Evolutionary conservation across 2,888 invertebrate genomes (phyloP).

Genomic region (Polydrusus tereticollis): DNA sequence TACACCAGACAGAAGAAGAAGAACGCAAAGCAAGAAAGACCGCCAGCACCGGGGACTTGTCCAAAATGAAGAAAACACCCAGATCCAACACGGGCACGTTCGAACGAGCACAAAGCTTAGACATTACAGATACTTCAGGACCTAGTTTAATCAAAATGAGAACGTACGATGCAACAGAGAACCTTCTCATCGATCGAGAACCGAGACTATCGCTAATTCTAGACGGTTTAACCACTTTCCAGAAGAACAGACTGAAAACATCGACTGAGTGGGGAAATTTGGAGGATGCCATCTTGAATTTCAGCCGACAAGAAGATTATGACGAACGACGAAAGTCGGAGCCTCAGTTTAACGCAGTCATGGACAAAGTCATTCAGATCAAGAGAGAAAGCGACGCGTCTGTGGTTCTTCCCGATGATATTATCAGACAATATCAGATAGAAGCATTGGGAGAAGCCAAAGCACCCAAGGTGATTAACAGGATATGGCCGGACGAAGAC

Average conservation of each 20-base stretch:
- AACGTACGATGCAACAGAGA: slow-evolving; percentile 56
- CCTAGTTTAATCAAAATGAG: slow-evolving; percentile 45
- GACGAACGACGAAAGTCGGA: slow-evolving; percentile 42
- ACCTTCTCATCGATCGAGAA: slow-evolving; percentile 69
- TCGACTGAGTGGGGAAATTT: slow-evolving; percentile 82
- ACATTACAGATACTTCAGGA: slow-evolving; percentile 73
- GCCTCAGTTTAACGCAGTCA: slow-evolving; percentile 62
- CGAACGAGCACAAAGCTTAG: slow-evolving; percentile 85
- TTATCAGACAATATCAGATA: slow-evolving; percentile 37
- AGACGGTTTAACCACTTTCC: slow-evolving; percentile 78
- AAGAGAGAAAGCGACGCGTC: slow-evolving; percentile 57
- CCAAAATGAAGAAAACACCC: slow-evolving; percentile 71
- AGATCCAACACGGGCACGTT: slow-evolving; percentile 70
- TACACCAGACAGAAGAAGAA: slow-evolving; percentile 78
- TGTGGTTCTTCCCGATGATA: slow-evolving; percentile 38
- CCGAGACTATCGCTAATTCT: slow-evolving; percentile 73
- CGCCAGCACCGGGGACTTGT: slow-evolving; percentile 83
- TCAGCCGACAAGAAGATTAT: slow-evolving; percentile 60
- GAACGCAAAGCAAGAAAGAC: slow-evolving; percentile 78
- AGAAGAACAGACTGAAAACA: slow-evolving; percentile 78
- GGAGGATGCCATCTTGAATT: slow-evolving; percentile 79
- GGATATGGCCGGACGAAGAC: slow-evolving; percentile 60
- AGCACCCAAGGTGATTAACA: slow-evolving; percentile 55
- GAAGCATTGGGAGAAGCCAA: slow-evolving; percentile 32
- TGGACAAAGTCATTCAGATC: slow-evolving; percentile 64